Evolutionary conservation across 2,113 vertebrate genomes (phyloP).

Genomic region (Uropsilus gracilis): DNA sequence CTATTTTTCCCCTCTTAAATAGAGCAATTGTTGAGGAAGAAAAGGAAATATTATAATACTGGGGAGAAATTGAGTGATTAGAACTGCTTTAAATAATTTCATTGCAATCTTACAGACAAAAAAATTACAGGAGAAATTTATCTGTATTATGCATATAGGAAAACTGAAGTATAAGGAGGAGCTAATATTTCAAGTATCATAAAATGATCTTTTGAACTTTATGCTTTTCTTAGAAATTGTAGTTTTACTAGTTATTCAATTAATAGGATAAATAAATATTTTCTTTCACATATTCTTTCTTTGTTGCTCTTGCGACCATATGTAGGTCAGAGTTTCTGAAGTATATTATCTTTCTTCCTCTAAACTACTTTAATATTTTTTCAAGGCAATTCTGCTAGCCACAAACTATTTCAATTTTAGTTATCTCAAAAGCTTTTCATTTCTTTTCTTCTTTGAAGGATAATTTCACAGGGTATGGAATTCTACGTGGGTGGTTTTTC

Average conservation of each 20-base stretch:
- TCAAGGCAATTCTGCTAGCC: background rate
- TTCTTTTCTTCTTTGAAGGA: background rate
- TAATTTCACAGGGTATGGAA: background rate
- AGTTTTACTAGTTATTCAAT: background rate
- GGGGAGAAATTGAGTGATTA: background rate
- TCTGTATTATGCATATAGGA: background rate
- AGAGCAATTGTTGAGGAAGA: background rate
- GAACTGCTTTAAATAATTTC: background rate
- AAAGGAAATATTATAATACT: background rate
- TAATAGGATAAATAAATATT: background rate
- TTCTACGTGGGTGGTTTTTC: background rate
- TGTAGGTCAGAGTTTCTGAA: background rate
- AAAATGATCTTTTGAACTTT: background rate
- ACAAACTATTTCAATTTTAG: background rate
- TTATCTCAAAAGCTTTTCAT: background rate
- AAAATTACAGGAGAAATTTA: background rate
- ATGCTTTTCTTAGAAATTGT: background rate
- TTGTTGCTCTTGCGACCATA: background rate
- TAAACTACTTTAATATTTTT: background rate
- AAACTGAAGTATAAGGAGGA: background rate
- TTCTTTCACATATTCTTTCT: background rate
- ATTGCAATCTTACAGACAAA: background rate
- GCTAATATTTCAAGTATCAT: background rate
- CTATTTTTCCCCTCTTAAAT: background rate
- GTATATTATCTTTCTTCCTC: background rate